Evolutionary conservation across 1,140 invertebrate genomes (phyloP).

Genomic region (Cydia splendana): DNA sequence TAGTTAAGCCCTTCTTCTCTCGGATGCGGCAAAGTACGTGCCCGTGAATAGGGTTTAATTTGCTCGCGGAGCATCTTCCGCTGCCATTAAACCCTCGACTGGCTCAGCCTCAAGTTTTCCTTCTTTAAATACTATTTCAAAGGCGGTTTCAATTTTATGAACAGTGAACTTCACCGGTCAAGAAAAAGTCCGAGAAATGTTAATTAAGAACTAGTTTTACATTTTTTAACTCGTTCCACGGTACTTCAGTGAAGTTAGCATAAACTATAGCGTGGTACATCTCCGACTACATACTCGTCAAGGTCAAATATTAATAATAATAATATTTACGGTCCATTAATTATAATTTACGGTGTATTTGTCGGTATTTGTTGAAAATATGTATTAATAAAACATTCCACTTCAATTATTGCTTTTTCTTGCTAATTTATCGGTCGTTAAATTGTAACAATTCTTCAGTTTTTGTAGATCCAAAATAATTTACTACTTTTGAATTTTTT

Average conservation of each 20-base stretch:
- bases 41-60: slow-evolving; percentile 10
- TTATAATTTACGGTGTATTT: too few species aligned
- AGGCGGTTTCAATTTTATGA: slow-evolving; percentile 19
- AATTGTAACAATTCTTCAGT: too few species aligned
- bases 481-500: too few species aligned
- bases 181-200: slow-evolving; percentile 14
- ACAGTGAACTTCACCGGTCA: slow-evolving; percentile 9
- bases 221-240: background rate
- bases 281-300: too few species aligned
- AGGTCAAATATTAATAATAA: too few species aligned
- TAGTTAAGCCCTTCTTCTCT: background rate
- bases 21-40: background rate
- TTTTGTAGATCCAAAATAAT: too few species aligned
- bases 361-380: too few species aligned
- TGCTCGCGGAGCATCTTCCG: slow-evolving; percentile 17
- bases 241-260: background rate
- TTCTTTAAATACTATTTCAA: slow-evolving; percentile 15
- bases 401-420: too few species aligned
- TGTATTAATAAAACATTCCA: too few species aligned
- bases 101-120: slow-evolving; percentile 10
- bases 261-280: background rate
- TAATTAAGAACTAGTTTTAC: slow-evolving; percentile 6
- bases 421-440: too few species aligned
- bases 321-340: too few species aligned
- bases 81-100: slow-evolving; percentile 9